A percentile compares a stretch with the other conserved stretches of the same genome.
phyloP scores from a whole-genome alignment of 2,797 vertebrate species.

The Ispidina picta region DNA sequence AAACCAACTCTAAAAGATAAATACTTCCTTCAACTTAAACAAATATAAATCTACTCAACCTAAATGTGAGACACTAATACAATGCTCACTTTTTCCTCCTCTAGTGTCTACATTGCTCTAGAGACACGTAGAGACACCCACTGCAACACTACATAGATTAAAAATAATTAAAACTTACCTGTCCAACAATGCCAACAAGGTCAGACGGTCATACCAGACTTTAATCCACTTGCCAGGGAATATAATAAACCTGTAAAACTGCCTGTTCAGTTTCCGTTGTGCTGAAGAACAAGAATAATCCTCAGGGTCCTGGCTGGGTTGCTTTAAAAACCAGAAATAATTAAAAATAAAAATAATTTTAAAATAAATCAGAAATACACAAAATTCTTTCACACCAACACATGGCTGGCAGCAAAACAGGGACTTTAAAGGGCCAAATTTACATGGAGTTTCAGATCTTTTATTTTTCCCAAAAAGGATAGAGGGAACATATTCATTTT shows the following conservation, averaged over 20 bases:
- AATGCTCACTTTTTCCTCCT: background rate
- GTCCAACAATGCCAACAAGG: slow-evolving; percentile 90
- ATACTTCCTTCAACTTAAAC: background rate
- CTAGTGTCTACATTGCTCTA: background rate
- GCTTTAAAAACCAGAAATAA: slow-evolving; percentile 55
- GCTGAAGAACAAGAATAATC: slow-evolving; percentile 88
- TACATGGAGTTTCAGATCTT: background rate
- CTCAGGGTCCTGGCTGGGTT: slow-evolving; percentile 78
- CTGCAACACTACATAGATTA: background rate
- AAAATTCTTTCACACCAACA: background rate
- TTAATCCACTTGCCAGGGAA: slow-evolving; percentile 95
- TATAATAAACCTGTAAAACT: slow-evolving; percentile 92
- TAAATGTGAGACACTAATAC: background rate
- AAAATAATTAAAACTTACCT: slow-evolving; percentile 77
- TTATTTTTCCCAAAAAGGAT: background rate
- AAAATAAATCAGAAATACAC: slow-evolving; percentile 23
- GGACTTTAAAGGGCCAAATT: background rate
- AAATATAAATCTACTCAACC: background rate
- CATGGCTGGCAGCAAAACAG: background rate
- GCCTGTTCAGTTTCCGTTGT: slow-evolving; percentile 86
- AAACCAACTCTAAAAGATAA: background rate
- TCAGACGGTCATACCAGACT: slow-evolving; percentile 92
- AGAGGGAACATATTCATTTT: background rate
- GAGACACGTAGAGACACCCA: background rate
- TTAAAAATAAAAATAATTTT: too few relatives aligned